Evolutionary conservation across 2,888 invertebrate species (phyloP).

Genomic region (Nezara viridula): DNA sequence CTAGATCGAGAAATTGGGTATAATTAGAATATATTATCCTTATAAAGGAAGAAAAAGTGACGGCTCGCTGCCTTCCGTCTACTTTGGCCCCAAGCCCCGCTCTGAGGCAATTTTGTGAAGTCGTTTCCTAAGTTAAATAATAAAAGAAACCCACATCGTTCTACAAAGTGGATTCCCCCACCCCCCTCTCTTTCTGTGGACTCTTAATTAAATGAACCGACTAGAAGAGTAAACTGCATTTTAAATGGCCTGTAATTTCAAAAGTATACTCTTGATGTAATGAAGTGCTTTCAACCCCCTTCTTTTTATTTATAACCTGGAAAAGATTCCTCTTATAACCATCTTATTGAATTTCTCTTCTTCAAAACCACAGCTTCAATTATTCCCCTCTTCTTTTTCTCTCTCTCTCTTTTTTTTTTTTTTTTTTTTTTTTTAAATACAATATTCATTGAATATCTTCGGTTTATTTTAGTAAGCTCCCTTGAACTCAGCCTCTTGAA

Average conservation of each 20-base stretch:
- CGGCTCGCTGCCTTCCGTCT: conserved; percentile 48
- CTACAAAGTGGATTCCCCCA: conserved; percentile 63
- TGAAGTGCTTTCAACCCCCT: conserved; percentile 62
- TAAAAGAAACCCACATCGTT: conserved; percentile 65
- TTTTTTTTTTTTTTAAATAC: neutral
- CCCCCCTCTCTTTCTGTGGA: conserved; percentile 62
- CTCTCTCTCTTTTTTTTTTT: neutral
- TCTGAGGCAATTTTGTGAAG: conserved; percentile 66
- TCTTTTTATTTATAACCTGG: conserved; percentile 58
- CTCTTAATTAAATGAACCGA: conserved; percentile 67
- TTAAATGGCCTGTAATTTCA: conserved; percentile 66
- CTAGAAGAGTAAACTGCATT: conserved; percentile 67
- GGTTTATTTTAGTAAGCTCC: neutral
- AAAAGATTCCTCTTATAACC: conserved; percentile 55
- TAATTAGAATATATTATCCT: conserved; percentile 28
- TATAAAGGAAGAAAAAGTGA: conserved; percentile 31
- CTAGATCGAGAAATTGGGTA: neutral
- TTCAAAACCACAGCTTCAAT: conserved; percentile 49
- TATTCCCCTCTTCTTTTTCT: conserved; percentile 47
- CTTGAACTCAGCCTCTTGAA: neutral
- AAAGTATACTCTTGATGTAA: conserved; percentile 63
- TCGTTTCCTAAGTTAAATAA: conserved; percentile 65
- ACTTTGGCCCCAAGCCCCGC: conserved; percentile 64
- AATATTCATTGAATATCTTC: conserved; percentile 1
- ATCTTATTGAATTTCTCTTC: conserved; percentile 56